Base-by-base conservation (phyloP, 1,140 invertebrate species). In the Eubasilissa regina region DNA sequence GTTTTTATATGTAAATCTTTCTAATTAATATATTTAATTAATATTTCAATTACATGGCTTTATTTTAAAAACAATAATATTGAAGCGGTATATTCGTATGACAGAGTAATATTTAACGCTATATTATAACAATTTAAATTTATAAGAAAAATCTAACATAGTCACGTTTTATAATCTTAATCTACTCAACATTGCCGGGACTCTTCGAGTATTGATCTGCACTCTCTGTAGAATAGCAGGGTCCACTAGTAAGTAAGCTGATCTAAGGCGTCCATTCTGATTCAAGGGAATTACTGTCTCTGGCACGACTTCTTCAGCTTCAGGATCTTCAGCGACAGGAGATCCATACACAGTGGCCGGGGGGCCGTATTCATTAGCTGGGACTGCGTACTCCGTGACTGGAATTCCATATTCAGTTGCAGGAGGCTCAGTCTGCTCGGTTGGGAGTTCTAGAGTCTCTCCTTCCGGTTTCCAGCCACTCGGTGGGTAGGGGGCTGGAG, bases 391-490 rank as follows among this genome's bases (percentile, higher is more conserved):
- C n/a, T 58, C 53, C n/a, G 25, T n/a, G 11, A n/a, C 15, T 19
- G 87, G 87, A 7, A 83, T 83, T 0, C 79, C 66, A 72, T 86
- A 86, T 6, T 85, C 86, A 8, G 84, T 84, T 45, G 84, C 86
- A 17, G 88, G 88, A 0, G 85, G 78, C n/a, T 86, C 87, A 7
- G 88, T 88, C 56, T 87, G 84, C 0, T 86, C 85, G n/a, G 85
- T 70, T 35, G 88, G 88, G 3, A 89, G 79, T 4, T 86, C 85
- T 64, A 89, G 88, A 55, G 84, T 85, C 55, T 84, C 86, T 0
- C 80, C 80, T 0, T 81, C 68, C 0, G 87, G 88, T 60, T 83
- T 85, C 80, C 84, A 89, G 19, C 88, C 88, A 13, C 87, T 86
- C 12, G 88, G 84, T 6, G 87, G 81, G 79, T 89, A 89, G 0